Conservation (phyloP, 2,888 invertebrate genomes). For the Lordiphosa andalusiaca region DNA sequence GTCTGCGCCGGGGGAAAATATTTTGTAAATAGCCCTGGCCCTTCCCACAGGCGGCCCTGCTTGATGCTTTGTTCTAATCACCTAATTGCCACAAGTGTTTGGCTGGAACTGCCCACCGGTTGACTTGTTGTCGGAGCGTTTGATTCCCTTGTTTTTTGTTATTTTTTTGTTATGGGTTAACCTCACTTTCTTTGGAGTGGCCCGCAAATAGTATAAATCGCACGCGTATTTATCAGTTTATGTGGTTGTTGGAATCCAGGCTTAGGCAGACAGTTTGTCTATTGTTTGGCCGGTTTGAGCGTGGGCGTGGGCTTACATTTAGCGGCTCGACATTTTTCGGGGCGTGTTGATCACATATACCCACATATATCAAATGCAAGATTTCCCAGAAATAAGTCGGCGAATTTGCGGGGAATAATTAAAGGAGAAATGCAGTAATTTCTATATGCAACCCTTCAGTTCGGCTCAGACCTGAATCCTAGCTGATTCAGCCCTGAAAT, state of each 20-base stretch:
- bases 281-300: constrained; percentile 27
- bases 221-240: constrained; percentile 68
- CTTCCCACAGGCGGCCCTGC: constrained; percentile 59
- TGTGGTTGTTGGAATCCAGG: constrained; percentile 24
- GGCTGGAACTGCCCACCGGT: constrained; percentile 11
- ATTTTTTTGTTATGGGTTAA: constrained; percentile 18
- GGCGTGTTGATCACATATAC: constrained; percentile 30
- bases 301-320: constrained; percentile 59
- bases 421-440: too few relatives aligned
- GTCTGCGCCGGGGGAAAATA: constrained; percentile 57
- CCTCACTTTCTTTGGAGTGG: constrained; percentile 47
- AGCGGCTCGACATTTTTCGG: constrained; percentile 27
- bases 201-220: constrained; percentile 63
- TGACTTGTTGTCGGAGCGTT: constrained; percentile 62
- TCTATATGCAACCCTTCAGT: too few relatives aligned
- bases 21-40: constrained; percentile 61
- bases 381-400: constrained; percentile 6
- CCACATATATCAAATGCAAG: constrained; percentile 15
- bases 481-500: too few relatives aligned
- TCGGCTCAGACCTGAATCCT: too few relatives aligned
- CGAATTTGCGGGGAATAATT: too few relatives aligned
- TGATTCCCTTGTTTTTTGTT: constrained; percentile 35
- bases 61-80: constrained; percentile 52
- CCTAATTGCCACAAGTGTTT: constrained; percentile 69
- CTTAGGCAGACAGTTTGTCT: constrained; percentile 25